Evolutionary conservation across 2,888 invertebrate species (phyloP).

Genomic region (Cerastis leucographa): DNA sequence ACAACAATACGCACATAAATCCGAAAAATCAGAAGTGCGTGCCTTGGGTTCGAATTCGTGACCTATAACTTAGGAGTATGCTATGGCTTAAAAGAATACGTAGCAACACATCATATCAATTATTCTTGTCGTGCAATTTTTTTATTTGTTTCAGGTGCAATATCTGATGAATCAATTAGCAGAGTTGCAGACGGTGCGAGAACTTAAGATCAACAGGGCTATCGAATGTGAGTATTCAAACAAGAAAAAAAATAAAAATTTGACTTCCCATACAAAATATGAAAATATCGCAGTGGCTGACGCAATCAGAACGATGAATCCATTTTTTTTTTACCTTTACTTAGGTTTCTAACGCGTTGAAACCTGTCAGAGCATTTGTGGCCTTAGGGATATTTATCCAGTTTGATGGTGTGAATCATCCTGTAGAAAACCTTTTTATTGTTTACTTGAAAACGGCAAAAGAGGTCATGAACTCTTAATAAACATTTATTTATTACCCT

Average conservation of each 20-base stretch:
- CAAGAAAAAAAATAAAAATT: not conserved
- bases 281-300: not conserved
- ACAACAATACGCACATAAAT: too few species aligned
- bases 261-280: not conserved
- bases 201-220: conserved; percentile 84
- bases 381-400: too few species aligned
- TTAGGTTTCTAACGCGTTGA: not conserved
- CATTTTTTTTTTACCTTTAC: not conserved
- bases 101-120: too few species aligned
- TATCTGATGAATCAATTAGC: conserved; percentile 85
- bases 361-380: not conserved
- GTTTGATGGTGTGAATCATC: too few species aligned
- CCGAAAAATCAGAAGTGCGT: too few species aligned
- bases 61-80: too few species aligned
- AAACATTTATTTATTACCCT: too few species aligned
- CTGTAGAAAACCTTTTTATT: not conserved
- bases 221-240: conserved; percentile 83
- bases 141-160: conserved; percentile 75
- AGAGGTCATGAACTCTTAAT: too few species aligned
- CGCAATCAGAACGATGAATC: not conserved
- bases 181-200: conserved; percentile 82
- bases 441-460: too few species aligned
- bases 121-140: not conserved
- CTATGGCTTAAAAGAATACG: too few species aligned
- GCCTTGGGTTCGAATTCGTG: too few species aligned